phyloP scores from a whole-genome alignment of 1,140 invertebrate genomes.

The Paralvinella palmiformis region DNA sequence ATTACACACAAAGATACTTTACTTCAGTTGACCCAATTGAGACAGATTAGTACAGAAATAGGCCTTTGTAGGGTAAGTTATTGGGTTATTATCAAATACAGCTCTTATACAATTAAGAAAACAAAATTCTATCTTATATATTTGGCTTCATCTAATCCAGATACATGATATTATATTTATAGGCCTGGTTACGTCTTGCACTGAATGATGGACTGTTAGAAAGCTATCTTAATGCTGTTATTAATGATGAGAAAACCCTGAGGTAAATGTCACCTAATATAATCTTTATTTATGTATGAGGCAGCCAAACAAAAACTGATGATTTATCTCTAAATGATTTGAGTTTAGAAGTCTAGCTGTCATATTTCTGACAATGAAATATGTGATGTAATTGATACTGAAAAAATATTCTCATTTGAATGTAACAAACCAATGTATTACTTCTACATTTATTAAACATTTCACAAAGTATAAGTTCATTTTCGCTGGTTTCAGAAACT shows the following conservation, averaged over 20 bases:
- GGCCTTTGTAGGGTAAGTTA: constrained; percentile 68
- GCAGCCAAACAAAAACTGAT: neutral
- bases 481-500: too few relatives aligned
- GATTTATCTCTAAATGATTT: neutral
- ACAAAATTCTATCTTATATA: neutral
- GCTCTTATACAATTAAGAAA: neutral
- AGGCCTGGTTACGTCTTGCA: constrained; percentile 76
- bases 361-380: too few relatives aligned
- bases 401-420: too few relatives aligned
- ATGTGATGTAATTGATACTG: too few relatives aligned
- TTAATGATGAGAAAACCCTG: constrained; percentile 63
- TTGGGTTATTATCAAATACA: too few relatives aligned
- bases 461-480: too few relatives aligned
- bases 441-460: too few relatives aligned
- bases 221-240: constrained; percentile 75
- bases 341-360: too few relatives aligned
- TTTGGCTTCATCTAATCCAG: neutral
- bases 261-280: constrained; percentile 15
- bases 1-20: constrained; percentile 60
- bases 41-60: constrained; percentile 79
- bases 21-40: constrained; percentile 52
- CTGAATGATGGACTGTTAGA: constrained; percentile 81
- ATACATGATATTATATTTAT: neutral
- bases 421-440: too few relatives aligned
- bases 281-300: neutral